Evolutionary conservation across 2,888 invertebrate species (phyloP), one percentile per base, ranked within the genome.

Genomic region (Orchesella flavescens): DNA sequence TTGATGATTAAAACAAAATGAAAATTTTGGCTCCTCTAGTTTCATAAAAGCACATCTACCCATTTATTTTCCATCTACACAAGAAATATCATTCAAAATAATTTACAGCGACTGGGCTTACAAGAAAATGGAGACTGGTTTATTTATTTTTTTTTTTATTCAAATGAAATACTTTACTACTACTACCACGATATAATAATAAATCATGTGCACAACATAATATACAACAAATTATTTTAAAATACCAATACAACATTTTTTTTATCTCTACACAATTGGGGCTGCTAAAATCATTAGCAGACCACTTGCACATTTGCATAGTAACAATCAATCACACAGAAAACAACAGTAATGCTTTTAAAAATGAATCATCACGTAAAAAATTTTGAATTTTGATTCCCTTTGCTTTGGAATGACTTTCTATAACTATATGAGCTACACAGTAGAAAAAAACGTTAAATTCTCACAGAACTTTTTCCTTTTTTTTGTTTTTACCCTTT

Each of bases 331-430:
- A 34, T 34, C 34, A 34, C 34, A 34, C 34, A 34, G 3, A 34
- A 34, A 34, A 34, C 2, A 34, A 34, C 34, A 34, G 7, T 34
- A 34, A n/a, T n/a, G n/a, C n/a, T 34, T 34, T 34, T 34, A 34
- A 34, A 34, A 34, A 34, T 34, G 34, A 34, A 34, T 34, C 34
- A 34, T 34, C 34, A 34, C 34, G 34, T 65, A 81, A 66, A 81
- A 72, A 66, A 63, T 82, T 82, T 69, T 43, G 71, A 82, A 76
- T 75, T 82, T 76, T 76, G 71, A 63, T 76, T 76, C 65, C 53
- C 68, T 19, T 65, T n/a, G 13, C 12, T 21, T 44, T 82, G 82
- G 82, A 82, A 82, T 82, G 82, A 76, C 82, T 74, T 34, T 34
- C 74, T 82, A 75, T 82, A 75, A 17, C 24, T 61, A 61, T 61